Percentiles rank a stretch among this genome's conserved stretches.
These are phyloP conservation scores for Drepana arcuata DNA, from an alignment of 1,140 invertebrate genomes.

Conservation along the genomic window DNA sequence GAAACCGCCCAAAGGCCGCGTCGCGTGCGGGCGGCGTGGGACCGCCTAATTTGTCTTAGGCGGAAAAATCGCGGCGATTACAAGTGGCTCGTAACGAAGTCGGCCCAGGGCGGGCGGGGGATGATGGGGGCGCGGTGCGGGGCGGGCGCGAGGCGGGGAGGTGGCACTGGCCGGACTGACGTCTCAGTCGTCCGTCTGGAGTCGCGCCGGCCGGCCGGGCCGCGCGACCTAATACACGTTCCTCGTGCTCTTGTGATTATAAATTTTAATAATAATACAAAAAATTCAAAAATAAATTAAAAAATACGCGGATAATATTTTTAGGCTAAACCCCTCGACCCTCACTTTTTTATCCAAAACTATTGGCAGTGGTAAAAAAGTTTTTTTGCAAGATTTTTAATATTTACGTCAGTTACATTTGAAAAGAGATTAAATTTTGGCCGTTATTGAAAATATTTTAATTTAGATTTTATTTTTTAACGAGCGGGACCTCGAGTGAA, in stretches of 20 bases:
- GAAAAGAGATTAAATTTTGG: conserved; percentile 67
- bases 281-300: conserved; percentile 48
- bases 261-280: conserved; percentile 61
- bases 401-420: conserved; percentile 69
- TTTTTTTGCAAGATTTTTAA: conserved; percentile 68
- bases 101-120: conserved; percentile 28
- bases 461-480: conserved; percentile 59
- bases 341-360: conserved; percentile 53
- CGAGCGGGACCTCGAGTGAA: too few relatives aligned
- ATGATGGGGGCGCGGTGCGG: conserved; percentile 10
- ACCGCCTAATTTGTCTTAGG: conserved; percentile 70
- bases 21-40: conserved; percentile 28
- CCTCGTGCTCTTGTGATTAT: conserved; percentile 70
- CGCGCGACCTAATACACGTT: conserved; percentile 66
- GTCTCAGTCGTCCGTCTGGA: conserved; percentile 67
- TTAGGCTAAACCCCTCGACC: conserved; percentile 58
- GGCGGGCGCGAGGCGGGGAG: conserved; percentile 22
- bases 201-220: conserved; percentile 64
- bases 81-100: conserved; percentile 70
- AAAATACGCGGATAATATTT: conserved; percentile 61
- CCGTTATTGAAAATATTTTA: conserved; percentile 64
- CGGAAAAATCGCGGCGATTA: conserved; percentile 69
- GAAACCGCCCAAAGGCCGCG: conserved; percentile 48
- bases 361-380: conserved; percentile 47
- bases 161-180: conserved; percentile 33